Evolutionary conservation across 92 coral and sea anemone genomes (phyloP), one percentile per base, ranked within the genome.

Genomic region (Palythoa grandis): DNA sequence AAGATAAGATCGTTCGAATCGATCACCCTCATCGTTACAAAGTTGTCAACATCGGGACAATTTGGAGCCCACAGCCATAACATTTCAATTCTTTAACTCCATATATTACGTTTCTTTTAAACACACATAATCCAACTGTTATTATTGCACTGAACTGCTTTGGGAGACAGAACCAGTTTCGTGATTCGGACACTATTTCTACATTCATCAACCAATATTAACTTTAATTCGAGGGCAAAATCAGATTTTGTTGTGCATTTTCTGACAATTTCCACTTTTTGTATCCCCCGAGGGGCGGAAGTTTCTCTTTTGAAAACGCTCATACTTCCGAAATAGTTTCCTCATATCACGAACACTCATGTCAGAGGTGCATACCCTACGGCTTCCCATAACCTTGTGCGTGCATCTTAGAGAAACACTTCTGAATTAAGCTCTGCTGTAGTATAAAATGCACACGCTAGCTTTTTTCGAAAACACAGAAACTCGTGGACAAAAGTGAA

Each of bases 41-140:
- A 1, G 2, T 24, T 76, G 43, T 63, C 58, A 20, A 14, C 19
- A 66, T 15, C 16, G 74, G 74, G 74, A 80, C 85, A 80, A 7
- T 23, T 14, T 48, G 85, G 75, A 80, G 85, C 73, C 85, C 24
- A 47, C 20, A 80, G 73, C 13, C 1, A 22, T 70, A 13, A 25
- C 40, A 43, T 48, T 53, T 54, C 63, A 19, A 23, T 2, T n/a
- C 22, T 79, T 65, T 29, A 23, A 60, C 12, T 80, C 23, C 85
- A 79, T 72, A 56, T 61, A 52, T 63, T 47, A 63, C 43, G 7
- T 50, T 50, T 24, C 20, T 66, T 11, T 47, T 76, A 11, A 47
- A 37, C 24, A 47, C 47, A 54, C 43, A n/a, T 25, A 13, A 29
- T 53, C 35, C 47, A 52, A 35, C 22, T 54, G 39, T 8, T 11